Conservation (phyloP, 2,797 vertebrate species). For the Ceyx erithaca region DNA sequence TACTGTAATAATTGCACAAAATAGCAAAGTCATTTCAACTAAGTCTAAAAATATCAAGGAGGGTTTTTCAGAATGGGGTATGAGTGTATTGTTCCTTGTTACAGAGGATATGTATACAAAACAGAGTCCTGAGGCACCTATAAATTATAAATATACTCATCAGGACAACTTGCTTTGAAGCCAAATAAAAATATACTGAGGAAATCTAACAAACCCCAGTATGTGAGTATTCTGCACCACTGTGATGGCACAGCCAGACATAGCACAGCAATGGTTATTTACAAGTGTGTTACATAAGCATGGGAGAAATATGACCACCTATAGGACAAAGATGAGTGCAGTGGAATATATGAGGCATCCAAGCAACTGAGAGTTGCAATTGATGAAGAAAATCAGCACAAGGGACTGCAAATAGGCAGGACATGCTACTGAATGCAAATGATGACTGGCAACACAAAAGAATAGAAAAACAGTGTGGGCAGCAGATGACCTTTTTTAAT, state of each 20-base stretch:
- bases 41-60: not conserved
- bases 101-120: not conserved
- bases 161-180: not conserved
- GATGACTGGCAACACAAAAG: not conserved
- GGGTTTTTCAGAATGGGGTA: not conserved
- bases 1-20: not conserved
- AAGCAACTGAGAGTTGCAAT: not conserved
- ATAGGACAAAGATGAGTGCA: not conserved
- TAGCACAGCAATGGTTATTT: not conserved
- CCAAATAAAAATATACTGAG: not conserved
- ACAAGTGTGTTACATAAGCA: rapidly evolving
- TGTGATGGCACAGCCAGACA: not conserved
- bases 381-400: not conserved
- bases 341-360: not conserved
- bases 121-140: not conserved
- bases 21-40: not conserved
- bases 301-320: not conserved
- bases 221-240: not conserved
- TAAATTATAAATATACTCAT: not conserved
- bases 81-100: not conserved
- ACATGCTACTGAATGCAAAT: not conserved
- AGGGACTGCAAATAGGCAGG: not conserved
- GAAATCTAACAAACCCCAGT: not conserved
- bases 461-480: not conserved
- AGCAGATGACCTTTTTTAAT: not conserved